Conservation (phyloP, 1,140 invertebrate species). For the Marisa cornuarietis region DNA sequence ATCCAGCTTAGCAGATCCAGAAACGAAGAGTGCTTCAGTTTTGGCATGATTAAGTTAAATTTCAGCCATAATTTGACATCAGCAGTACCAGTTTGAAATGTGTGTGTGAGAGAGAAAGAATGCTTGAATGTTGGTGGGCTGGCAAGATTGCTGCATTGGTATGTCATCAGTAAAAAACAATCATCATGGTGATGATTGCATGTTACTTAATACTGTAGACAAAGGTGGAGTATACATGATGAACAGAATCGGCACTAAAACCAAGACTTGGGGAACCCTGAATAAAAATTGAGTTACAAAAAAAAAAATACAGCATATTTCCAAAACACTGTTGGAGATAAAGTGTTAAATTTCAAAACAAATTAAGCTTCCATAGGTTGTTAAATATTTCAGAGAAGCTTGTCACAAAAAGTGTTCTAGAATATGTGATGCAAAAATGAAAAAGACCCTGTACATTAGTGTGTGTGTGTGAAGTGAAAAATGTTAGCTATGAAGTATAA, state of each 20-base stretch:
- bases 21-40: too few relatives aligned
- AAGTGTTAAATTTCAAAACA: background rate
- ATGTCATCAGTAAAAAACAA: too few relatives aligned
- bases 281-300: background rate
- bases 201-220: background rate
- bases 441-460: background rate
- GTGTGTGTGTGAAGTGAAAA: background rate
- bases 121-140: too few relatives aligned
- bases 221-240: background rate
- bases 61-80: too few relatives aligned
- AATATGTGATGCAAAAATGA: background rate
- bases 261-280: too few relatives aligned
- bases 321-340: background rate
- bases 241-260: background rate
- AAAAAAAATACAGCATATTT: background rate
- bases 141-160: too few relatives aligned
- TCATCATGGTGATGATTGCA: background rate
- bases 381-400: background rate
- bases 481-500: too few relatives aligned
- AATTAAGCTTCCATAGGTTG: background rate
- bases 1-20: too few relatives aligned
- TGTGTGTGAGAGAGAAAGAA: too few relatives aligned
- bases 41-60: too few relatives aligned
- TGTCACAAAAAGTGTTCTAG: background rate
- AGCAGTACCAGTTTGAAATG: too few relatives aligned